Conservation (phyloP, 2,113 vertebrate species). For the Tupaia chinensis region DNA sequence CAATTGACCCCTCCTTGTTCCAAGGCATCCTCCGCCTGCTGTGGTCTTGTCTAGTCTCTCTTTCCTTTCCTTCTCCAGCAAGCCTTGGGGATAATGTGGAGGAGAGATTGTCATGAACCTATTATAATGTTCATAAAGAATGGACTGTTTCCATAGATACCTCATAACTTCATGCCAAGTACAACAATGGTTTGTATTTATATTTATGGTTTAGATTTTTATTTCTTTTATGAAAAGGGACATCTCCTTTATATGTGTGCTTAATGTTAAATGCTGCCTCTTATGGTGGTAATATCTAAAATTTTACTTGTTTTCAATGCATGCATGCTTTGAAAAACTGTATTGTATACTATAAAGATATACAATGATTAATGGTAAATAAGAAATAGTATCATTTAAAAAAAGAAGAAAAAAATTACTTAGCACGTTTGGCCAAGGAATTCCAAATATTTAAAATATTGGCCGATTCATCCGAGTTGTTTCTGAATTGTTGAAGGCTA, state of each 20-base stretch:
- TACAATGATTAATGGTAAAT: too few species aligned
- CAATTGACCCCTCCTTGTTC: not conserved
- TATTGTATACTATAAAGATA: too few species aligned
- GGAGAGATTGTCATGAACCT: not conserved
- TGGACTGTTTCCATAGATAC: not conserved
- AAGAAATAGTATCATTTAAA: too few species aligned
- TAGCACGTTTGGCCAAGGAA: not conserved
- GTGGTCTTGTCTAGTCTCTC: not conserved
- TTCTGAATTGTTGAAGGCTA: not conserved
- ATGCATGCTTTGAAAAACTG: too few species aligned
- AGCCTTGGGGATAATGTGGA: not conserved
- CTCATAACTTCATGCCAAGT: not conserved
- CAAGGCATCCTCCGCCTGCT: not conserved
- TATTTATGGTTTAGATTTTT: not conserved
- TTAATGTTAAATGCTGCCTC: slow-evolving; percentile 25
- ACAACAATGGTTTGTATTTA: not conserved
- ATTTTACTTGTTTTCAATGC: not conserved
- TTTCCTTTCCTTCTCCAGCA: not conserved
- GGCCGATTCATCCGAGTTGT: not conserved
- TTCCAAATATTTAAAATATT: slow-evolving; percentile 44
- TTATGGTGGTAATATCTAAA: not conserved
- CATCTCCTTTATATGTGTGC: not conserved
- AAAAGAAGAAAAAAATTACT: not conserved
- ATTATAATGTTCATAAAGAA: not conserved
- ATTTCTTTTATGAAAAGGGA: not conserved